Evolutionary conservation across 2,113 vertebrate species (phyloP).

Genomic region (Epinephelus fuscoguttatus): DNA sequence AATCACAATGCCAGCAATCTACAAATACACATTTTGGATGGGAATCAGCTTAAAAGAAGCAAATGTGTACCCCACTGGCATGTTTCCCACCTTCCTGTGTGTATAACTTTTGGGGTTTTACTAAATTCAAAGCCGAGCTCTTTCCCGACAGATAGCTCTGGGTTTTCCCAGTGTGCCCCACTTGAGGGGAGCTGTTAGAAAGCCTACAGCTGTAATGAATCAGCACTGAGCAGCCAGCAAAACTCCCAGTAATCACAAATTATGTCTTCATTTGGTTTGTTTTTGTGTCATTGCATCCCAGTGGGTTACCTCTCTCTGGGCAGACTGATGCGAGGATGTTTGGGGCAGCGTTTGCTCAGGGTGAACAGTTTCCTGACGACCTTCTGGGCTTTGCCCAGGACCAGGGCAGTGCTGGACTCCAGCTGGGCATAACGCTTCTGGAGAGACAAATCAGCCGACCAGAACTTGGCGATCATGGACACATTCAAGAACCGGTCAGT

Average conservation of each 20-base stretch:
- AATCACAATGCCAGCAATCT: background rate
- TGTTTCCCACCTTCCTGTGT: background rate
- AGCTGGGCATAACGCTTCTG: conserved; percentile 93
- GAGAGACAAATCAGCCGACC: conserved; percentile 88
- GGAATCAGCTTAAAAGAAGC: conserved; percentile 21
- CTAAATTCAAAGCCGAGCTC: conserved; percentile 31
- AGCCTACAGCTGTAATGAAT: conserved; percentile 42
- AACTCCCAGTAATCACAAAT: conserved; percentile 26
- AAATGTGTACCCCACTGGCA: conserved; percentile 3
- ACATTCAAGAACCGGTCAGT: conserved; percentile 92
- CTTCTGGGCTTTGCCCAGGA: conserved; percentile 90
- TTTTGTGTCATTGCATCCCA: background rate
- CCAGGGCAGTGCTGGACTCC: conserved; percentile 87
- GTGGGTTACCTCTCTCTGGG: conserved; percentile 91
- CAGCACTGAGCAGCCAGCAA: conserved; percentile 1
- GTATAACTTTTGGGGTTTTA: conserved; percentile 7
- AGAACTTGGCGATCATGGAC: conserved; percentile 91
- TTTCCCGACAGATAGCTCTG: conserved; percentile 28
- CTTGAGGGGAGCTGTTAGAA: background rate
- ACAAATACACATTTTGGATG: conserved; percentile 34
- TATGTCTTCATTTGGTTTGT: conserved; percentile 19
- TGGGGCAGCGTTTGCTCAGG: conserved; percentile 94
- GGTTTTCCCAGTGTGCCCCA: conserved; percentile 14
- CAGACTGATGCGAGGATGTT: conserved; percentile 92
- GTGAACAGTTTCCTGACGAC: conserved; percentile 94